Base-by-base conservation (phyloP, 2,797 vertebrate species). In the Heteromormyrus szaboi region DNA sequence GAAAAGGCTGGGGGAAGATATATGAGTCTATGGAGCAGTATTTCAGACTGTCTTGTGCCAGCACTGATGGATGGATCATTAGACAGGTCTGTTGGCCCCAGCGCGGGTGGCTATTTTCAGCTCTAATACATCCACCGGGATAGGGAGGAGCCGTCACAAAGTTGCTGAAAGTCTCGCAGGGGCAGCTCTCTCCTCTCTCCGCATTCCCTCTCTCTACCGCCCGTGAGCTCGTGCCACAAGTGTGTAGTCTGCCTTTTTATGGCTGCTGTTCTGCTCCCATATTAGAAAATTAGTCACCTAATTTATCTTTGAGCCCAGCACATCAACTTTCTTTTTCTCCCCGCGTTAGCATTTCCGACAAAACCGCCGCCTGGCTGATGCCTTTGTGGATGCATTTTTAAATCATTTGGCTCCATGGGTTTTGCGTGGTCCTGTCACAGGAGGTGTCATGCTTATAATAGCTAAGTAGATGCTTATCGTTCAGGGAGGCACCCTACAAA, bases 61-160 rank as follows among this genome's bases (percentile, higher is more conserved):
- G 94, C 94, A 90, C 91, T 96, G 96, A 94, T 93, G 93, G 94
- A 95, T 95, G 93, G 91, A 96, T 96, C 94, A 94, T 96, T 97
- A 96, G 92, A 94, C 94, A 88, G 92, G 91, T 93, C 95, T 95
- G 91, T 91, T 94, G 95, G 94, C 94, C 95, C 94, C 93, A 93
- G 94, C 90, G 90, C 92, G 92, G 93, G 90, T 94, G 95, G 95
- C 95, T 96, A 96, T 96, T 96, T 96, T 95, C 94, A 95, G 92
- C 91, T 91, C 90, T 95, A 93, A 94, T 93, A 92, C 93, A 94
- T 94, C 90, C 94, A 41, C 93, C 86, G 91, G 90, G 92, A 91
- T 89, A 91, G 92, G 90, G 87, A 91, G 91, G 87, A 91, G 90
- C 87, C 92, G 56, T 87, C 89, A 89, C 90, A 92, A 89, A 87